phyloP scores from a whole-genome alignment of 1,140 invertebrate genomes.

The Zeugodacus cucurbitae region DNA sequence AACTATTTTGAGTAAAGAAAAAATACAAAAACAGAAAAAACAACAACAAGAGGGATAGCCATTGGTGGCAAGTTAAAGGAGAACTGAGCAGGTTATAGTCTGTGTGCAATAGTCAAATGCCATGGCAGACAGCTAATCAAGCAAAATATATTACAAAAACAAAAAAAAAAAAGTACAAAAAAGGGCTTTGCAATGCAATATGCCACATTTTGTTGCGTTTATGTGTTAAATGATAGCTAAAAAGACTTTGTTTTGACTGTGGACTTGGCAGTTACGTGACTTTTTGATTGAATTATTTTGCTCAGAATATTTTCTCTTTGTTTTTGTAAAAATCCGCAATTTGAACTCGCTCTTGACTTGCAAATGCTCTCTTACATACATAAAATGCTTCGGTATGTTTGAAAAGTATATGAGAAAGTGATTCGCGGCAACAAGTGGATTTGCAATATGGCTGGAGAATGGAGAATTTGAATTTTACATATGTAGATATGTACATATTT shows the following conservation, averaged over 20 bases:
- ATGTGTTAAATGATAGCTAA: not conserved
- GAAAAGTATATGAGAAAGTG: not conserved
- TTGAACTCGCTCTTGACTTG: constrained; percentile 1
- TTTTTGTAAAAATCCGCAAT: not conserved
- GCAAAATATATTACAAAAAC: not conserved
- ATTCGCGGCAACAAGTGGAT: not conserved
- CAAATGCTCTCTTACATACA: not conserved
- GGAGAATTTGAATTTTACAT: not conserved
- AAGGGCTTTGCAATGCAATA: not conserved
- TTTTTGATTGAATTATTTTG: not conserved
- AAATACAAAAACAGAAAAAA: not conserved
- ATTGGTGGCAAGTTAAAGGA: not conserved
- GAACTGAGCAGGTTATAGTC: not conserved
- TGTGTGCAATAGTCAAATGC: not conserved
- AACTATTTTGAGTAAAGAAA: not conserved
- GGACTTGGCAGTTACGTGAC: not conserved
- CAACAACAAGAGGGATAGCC: not conserved
- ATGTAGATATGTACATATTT: not conserved
- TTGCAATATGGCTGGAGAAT: not conserved
- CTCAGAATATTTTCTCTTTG: not conserved
- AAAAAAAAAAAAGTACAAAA: not conserved
- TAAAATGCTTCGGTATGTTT: not conserved
- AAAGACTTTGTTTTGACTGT: constrained; percentile 18
- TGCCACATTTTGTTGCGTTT: constrained; percentile 14
- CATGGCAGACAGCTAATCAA: not conserved